Conservation (phyloP, 2,888 invertebrate species). For the Lysandra coridon region DNA sequence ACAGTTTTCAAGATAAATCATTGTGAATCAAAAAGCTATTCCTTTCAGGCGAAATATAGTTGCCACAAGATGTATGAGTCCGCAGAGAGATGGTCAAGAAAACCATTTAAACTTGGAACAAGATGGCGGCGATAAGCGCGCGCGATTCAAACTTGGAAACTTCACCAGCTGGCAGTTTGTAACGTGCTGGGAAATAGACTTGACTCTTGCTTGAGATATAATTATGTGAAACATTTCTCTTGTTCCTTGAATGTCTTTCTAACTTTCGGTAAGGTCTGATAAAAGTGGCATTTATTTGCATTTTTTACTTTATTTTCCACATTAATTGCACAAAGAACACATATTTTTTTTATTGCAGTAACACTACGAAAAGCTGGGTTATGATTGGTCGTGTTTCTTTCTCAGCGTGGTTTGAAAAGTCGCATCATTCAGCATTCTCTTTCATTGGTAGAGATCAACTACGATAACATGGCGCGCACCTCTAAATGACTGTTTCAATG, state of each 20-base stretch:
- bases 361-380: too few species aligned
- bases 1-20: background rate
- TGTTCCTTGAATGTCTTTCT: background rate
- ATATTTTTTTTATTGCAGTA: too few species aligned
- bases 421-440: too few species aligned
- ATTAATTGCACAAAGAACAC: too few species aligned
- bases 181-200: background rate
- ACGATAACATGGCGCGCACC: too few species aligned
- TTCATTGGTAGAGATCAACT: too few species aligned
- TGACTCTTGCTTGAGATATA: background rate
- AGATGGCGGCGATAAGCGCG: slow-evolving; percentile 7
- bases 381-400: too few species aligned
- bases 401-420: too few species aligned
- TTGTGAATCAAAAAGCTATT: slow-evolving; percentile 3
- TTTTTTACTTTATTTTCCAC: background rate
- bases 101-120: slow-evolving; percentile 15
- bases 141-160: background rate
- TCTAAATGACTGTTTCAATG: too few species aligned
- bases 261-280: background rate
- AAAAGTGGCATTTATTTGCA: background rate
- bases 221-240: background rate
- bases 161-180: background rate
- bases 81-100: slow-evolving; percentile 11
- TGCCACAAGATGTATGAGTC: slow-evolving; percentile 10
- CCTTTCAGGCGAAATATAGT: background rate